These are phyloP conservation scores for Eupithecia pulchellata DNA, from an alignment of 2,888 invertebrate genomes.

Conservation along the genomic window DNA sequence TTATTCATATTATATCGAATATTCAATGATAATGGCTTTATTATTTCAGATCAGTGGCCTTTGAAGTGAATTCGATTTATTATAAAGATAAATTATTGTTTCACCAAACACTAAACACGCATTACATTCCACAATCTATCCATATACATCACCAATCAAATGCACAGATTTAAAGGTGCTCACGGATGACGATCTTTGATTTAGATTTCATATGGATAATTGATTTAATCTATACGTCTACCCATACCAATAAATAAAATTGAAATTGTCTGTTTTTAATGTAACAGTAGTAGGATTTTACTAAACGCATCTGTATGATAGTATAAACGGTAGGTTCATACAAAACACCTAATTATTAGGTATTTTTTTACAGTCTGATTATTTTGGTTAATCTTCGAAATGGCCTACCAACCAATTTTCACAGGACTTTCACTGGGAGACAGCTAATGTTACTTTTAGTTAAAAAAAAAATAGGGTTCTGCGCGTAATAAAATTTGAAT, in stretches of 20 bases:
- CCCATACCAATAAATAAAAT: no score
- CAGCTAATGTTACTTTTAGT: background rate
- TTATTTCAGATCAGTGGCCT: background rate
- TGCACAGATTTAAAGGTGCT: background rate
- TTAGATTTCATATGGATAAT: background rate
- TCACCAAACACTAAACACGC: background rate
- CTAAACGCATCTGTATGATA: background rate
- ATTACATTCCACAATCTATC: slow-evolving; percentile 1
- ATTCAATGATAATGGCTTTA: background rate
- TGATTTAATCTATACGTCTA: no score
- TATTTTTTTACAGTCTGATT: no score
- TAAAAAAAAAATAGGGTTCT: background rate
- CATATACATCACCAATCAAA: background rate
- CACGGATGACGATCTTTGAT: background rate
- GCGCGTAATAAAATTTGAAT: background rate
- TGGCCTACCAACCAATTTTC: background rate
- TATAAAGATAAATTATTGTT: background rate
- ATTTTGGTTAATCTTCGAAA: background rate
- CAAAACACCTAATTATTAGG: no score
- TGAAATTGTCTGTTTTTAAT: background rate
- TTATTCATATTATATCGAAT: background rate
- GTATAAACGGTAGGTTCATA: no score
- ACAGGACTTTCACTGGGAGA: background rate
- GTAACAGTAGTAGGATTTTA: background rate
- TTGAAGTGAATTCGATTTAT: background rate